Percentiles rank a stretch among this genome's conserved stretches.
phyloP scores from a whole-genome alignment of 2,113 vertebrate species.

The Scatophagus argus region DNA sequence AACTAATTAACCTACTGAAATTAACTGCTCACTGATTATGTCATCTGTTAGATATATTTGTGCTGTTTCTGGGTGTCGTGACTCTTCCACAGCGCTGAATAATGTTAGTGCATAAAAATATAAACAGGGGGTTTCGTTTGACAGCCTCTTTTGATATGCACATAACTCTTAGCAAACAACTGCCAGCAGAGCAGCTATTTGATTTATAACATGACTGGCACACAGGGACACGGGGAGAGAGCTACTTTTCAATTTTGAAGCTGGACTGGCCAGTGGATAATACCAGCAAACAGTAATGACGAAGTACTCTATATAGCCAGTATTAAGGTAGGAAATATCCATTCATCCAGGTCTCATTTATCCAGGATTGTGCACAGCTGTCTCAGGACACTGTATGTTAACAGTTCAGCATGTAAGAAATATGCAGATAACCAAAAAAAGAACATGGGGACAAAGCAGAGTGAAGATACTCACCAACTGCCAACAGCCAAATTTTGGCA shows the following conservation, averaged over 20 bases:
- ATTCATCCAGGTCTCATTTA: not conserved
- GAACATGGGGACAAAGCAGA: not conserved
- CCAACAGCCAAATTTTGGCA: too few relatives aligned
- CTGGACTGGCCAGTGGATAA: not conserved
- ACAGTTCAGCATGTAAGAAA: not conserved
- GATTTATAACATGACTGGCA: slow-evolving; percentile 17
- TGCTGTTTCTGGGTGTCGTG: not conserved
- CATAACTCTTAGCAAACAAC: slow-evolving; percentile 20
- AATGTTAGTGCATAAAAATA: not conserved
- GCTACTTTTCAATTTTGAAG: not conserved
- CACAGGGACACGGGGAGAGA: not conserved
- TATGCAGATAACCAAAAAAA: not conserved
- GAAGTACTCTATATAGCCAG: not conserved
- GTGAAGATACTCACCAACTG: not conserved
- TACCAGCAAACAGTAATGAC: slow-evolving; percentile 1
- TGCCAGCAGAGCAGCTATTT: not conserved
- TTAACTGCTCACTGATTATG: slow-evolving; percentile 2
- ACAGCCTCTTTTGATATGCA: slow-evolving; percentile 12
- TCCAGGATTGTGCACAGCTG: not conserved
- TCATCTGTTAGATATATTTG: not conserved
- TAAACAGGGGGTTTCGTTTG: not conserved
- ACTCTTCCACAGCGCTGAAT: not conserved
- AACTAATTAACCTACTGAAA: not conserved
- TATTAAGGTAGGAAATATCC: not conserved
- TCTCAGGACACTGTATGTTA: not conserved